These are phyloP conservation scores for Pimephales promelas DNA, from an alignment of 2,113 vertebrate genomes.

Conservation along the genomic window DNA sequence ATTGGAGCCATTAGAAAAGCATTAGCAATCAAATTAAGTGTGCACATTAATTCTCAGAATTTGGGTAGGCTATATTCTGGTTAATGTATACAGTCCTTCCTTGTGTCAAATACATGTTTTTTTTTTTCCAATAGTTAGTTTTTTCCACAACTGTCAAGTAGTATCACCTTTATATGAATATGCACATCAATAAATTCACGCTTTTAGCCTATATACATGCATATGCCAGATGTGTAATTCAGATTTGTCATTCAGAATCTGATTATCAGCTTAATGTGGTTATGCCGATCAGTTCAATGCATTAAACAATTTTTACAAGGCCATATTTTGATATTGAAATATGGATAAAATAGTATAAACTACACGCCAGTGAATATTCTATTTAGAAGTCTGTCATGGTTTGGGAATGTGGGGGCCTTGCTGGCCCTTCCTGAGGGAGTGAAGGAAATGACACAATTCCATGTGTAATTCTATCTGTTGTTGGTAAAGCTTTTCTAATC, in stretches of 20 bases:
- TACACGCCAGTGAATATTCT: background rate
- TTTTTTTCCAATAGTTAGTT: background rate
- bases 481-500: slow-evolving; percentile 59
- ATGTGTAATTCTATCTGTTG: slow-evolving; percentile 49
- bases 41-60: background rate
- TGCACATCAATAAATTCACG: background rate
- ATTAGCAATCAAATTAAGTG: background rate
- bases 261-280: background rate
- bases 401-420: slow-evolving; percentile 10
- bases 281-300: background rate
- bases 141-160: background rate
- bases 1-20: background rate
- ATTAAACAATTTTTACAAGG: background rate
- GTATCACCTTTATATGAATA: background rate
- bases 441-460: slow-evolving; percentile 70
- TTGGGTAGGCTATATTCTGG: background rate
- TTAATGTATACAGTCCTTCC: background rate
- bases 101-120: background rate
- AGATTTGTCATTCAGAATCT: background rate
- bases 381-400: background rate
- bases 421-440: background rate
- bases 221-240: background rate
- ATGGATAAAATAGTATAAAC: background rate
- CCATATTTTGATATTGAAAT: background rate
- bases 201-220: background rate